These are phyloP conservation scores for Orthonychiurus folsomi DNA, from an alignment of 2,888 invertebrate genomes.

Conservation along the genomic window DNA sequence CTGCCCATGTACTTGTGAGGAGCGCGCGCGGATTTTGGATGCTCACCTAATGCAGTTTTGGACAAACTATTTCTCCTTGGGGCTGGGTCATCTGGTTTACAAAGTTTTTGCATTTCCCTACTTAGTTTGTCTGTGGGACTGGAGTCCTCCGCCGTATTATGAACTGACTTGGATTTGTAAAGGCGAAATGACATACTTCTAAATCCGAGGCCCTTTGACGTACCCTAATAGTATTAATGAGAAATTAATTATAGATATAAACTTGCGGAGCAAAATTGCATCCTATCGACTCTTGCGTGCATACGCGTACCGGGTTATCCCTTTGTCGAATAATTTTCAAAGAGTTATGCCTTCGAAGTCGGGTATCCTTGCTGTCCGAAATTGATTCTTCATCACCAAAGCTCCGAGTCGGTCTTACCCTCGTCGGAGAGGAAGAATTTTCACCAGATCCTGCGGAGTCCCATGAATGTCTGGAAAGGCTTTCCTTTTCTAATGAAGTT, in stretches of 20 bases:
- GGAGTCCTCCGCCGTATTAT: conserved; percentile 17
- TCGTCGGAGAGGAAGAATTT: conserved; percentile 7
- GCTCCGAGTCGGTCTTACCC: background rate
- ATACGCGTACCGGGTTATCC: conserved; percentile 15
- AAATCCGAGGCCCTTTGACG: conserved; percentile 12
- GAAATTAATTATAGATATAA: background rate
- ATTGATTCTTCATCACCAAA: background rate
- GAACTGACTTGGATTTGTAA: conserved; percentile 33
- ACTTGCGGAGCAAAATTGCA: background rate
- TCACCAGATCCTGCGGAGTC: conserved; percentile 21
- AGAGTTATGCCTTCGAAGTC: conserved; percentile 31
- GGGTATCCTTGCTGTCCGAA: background rate
- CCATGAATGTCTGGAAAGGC: conserved; percentile 26
- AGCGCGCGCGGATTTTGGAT: too few species aligned
- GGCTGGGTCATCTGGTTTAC: background rate
- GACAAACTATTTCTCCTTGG: background rate
- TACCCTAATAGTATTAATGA: background rate
- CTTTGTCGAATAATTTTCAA: conserved; percentile 30
- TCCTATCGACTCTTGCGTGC: too few species aligned
- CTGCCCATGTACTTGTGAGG: too few species aligned
- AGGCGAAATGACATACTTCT: conserved; percentile 32
- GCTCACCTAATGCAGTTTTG: background rate
- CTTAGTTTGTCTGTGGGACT: background rate
- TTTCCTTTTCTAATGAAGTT: conserved; percentile 20
- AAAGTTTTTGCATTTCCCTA: background rate